Percentiles rank a stretch among this genome's conserved stretches.
These are phyloP conservation scores for Standfussiana lucernea DNA, from an alignment of 2,888 invertebrate genomes.

Conservation along the genomic window DNA sequence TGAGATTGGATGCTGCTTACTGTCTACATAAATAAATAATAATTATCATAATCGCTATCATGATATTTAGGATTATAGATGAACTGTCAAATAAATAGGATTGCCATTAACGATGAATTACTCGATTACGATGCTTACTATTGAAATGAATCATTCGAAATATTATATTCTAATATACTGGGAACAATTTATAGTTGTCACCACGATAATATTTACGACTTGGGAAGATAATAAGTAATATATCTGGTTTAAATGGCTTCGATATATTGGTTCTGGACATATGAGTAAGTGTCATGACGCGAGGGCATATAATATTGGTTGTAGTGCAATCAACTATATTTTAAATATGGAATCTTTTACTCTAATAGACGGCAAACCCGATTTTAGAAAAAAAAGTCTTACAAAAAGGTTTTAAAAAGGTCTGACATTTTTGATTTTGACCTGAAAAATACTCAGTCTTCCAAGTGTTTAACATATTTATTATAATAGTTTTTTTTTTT, in stretches of 20 bases:
- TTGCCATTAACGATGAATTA: slow-evolving; percentile 35
- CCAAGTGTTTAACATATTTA: slow-evolving; percentile 7
- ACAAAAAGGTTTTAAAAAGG: too few species aligned
- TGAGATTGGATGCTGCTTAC: not conserved
- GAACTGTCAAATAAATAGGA: slow-evolving; percentile 37
- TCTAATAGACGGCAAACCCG: not conserved
- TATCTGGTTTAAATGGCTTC: slow-evolving; percentile 40
- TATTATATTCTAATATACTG: slow-evolving; percentile 45
- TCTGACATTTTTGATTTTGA: too few species aligned
- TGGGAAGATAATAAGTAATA: slow-evolving; percentile 52
- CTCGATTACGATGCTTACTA: slow-evolving; percentile 29
- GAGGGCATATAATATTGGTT: slow-evolving; percentile 34
- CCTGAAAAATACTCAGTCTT: not conserved
- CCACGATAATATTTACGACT: slow-evolving; percentile 49
- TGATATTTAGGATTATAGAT: slow-evolving; percentile 21
- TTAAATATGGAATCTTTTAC: not conserved
- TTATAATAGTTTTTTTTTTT: slow-evolving; percentile 7
- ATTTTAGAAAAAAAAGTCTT: not conserved
- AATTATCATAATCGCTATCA: slow-evolving; percentile 31
- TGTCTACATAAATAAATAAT: slow-evolving; percentile 5
- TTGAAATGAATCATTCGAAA: slow-evolving; percentile 53
- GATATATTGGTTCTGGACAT: slow-evolving; percentile 38
- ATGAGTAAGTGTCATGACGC: slow-evolving; percentile 10
- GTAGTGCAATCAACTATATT: slow-evolving; percentile 14
- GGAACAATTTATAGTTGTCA: slow-evolving; percentile 58